These are phyloP conservation scores for Rhagologus leucostigma DNA, from an alignment of 2,113 vertebrate genomes.

Conservation along the genomic window DNA sequence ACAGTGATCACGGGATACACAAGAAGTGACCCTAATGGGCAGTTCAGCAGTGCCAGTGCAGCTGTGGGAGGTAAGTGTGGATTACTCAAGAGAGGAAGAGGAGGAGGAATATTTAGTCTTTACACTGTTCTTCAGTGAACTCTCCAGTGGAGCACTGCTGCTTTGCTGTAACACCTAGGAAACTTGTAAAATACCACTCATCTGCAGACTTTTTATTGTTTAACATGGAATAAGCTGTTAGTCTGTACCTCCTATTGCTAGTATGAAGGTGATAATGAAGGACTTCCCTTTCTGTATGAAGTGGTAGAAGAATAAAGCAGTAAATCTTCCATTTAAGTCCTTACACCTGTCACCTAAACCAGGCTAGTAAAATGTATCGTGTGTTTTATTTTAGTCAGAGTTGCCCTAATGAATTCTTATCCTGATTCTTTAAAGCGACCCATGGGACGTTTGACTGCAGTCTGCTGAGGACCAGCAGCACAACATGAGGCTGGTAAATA, in stretches of 20 bases:
- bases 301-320: neutral
- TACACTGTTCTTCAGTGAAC: neutral
- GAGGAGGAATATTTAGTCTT: neutral
- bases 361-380: neutral
- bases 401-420: neutral
- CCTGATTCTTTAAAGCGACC: neutral
- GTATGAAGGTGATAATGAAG: neutral
- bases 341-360: neutral
- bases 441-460: neutral
- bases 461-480: neutral
- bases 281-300: neutral
- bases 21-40: slow-evolving; percentile 63
- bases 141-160: neutral
- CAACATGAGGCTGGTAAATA: neutral
- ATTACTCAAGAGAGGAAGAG: neutral
- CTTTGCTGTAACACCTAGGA: neutral
- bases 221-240: neutral
- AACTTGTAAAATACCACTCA: neutral
- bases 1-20: slow-evolving; percentile 9
- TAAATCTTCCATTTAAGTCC: neutral
- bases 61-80: slow-evolving; percentile 57
- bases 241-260: neutral
- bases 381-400: neutral
- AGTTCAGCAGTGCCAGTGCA: slow-evolving; percentile 53
- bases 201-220: neutral